Percentiles rank a stretch among this genome's conserved stretches.
phyloP scores from a whole-genome alignment of 2,113 vertebrate genomes.

The Garra rufa region DNA sequence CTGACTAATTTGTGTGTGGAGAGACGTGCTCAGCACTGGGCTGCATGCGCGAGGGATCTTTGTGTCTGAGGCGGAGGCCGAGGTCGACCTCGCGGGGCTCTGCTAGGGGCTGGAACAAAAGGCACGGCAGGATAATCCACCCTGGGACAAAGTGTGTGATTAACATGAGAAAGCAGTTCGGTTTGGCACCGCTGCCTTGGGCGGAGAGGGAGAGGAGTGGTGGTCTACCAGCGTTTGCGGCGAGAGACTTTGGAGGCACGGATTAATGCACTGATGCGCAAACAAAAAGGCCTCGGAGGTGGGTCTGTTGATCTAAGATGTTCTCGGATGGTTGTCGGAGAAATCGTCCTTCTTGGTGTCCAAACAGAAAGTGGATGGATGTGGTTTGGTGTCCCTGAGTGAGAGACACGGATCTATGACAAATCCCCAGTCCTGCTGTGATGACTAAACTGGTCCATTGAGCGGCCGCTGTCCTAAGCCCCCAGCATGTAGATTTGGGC shows the following conservation, averaged over 20 bases:
- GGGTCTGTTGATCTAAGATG: slow-evolving; percentile 58
- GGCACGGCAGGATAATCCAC: slow-evolving; percentile 80
- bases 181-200: slow-evolving; percentile 71
- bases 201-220: slow-evolving; percentile 75
- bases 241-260: slow-evolving; percentile 68
- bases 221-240: slow-evolving; percentile 77
- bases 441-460: slow-evolving; percentile 65
- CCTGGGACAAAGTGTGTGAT: slow-evolving; percentile 81
- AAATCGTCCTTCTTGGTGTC: not conserved
- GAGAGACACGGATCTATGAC: slow-evolving; percentile 20
- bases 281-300: slow-evolving; percentile 51
- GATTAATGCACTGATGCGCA: slow-evolving; percentile 52
- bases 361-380: not conserved
- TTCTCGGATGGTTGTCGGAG: slow-evolving; percentile 39
- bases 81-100: slow-evolving; percentile 80
- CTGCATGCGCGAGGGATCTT: slow-evolving; percentile 71
- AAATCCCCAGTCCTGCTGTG: slow-evolving; percentile 63
- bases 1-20: slow-evolving; percentile 69
- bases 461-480: slow-evolving; percentile 68
- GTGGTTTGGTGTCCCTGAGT: not conserved
- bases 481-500: slow-evolving; percentile 72
- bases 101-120: slow-evolving; percentile 77
- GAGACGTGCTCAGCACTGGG: slow-evolving; percentile 60
- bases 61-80: slow-evolving; percentile 74
- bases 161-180: slow-evolving; percentile 80